phyloP scores from a whole-genome alignment of 1,140 invertebrate species.

The Drosophila dunni region DNA sequence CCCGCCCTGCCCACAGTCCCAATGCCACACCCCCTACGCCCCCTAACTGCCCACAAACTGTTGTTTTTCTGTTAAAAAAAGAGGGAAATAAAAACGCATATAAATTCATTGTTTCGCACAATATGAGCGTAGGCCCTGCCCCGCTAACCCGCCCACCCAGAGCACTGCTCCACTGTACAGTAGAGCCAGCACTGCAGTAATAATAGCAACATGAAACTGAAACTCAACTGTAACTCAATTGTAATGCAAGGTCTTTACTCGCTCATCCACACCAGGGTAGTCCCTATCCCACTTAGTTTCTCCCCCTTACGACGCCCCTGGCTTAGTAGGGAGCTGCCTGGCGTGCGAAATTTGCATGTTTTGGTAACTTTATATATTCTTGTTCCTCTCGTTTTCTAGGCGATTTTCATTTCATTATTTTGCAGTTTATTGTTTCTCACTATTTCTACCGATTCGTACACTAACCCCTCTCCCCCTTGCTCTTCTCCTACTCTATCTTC shows the following conservation, averaged over 20 bases:
- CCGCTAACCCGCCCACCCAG: not conserved
- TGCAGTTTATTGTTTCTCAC: slow-evolving; percentile 56
- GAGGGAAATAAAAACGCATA: slow-evolving; percentile 46
- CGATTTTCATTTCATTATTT: slow-evolving; percentile 77
- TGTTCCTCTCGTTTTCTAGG: slow-evolving; percentile 43
- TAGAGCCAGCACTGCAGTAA: slow-evolving; percentile 11
- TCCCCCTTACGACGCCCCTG: not conserved
- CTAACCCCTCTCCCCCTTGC: not conserved
- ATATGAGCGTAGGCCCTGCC: slow-evolving; percentile 55
- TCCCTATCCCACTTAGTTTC: not conserved
- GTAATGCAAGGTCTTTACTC: slow-evolving; percentile 76
- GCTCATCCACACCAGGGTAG: slow-evolving; percentile 41
- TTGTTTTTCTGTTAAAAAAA: slow-evolving; percentile 26
- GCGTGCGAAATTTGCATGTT: slow-evolving; percentile 50
- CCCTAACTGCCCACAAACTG: not conserved
- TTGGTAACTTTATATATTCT: slow-evolving; percentile 48
- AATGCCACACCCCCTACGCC: not conserved
- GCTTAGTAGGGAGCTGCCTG: not conserved
- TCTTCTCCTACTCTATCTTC: not conserved
- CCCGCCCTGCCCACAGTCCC: not conserved
- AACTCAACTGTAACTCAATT: slow-evolving; percentile 79
- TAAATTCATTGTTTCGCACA: slow-evolving; percentile 80
- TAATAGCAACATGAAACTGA: slow-evolving; percentile 55
- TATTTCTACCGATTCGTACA: not conserved
- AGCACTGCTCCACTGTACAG: slow-evolving; percentile 1